Conservation (phyloP, 64 coral and sea anemone genomes). For the Montipora sp. region DNA sequence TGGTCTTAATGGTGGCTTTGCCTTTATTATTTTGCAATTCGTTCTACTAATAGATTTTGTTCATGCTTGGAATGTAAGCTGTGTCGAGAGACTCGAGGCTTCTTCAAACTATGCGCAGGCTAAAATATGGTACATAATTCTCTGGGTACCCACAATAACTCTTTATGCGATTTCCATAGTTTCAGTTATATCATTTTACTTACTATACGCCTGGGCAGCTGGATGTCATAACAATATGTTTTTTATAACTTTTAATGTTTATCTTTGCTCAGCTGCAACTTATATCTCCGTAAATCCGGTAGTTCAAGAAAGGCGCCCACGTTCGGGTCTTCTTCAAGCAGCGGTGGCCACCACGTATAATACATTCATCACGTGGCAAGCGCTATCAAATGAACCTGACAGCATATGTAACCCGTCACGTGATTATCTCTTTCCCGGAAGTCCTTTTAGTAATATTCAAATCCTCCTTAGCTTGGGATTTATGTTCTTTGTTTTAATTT, state of each 20-base stretch:
- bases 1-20: conserved; percentile 90
- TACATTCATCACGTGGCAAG: conserved; percentile 92
- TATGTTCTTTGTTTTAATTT: conserved; percentile 91
- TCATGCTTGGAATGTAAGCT: conserved; percentile 77
- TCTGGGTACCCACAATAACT: conserved; percentile 85
- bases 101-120: conserved; percentile 47
- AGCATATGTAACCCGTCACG: conserved; percentile 84
- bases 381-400: conserved; percentile 89
- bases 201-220: conserved; percentile 55
- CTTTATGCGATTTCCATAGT: conserved; percentile 85
- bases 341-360: conserved; percentile 93
- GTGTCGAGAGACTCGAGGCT: conserved; percentile 72
- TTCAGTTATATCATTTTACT: conserved; percentile 75
- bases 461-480: conserved; percentile 76
- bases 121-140: conserved; percentile 64
- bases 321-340: conserved; percentile 87
- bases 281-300: conserved; percentile 91
- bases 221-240: conserved; percentile 94
- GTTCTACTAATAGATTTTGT: conserved; percentile 87
- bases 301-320: conserved; percentile 81
- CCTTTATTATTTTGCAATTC: conserved; percentile 93
- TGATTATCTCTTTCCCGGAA: conserved; percentile 83
- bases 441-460: conserved; percentile 83
- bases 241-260: conserved; percentile 92
- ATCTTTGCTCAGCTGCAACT: conserved; percentile 85